Base-by-base conservation (phyloP, 2,888 invertebrate genomes). In the Calliopum simillimum region DNA sequence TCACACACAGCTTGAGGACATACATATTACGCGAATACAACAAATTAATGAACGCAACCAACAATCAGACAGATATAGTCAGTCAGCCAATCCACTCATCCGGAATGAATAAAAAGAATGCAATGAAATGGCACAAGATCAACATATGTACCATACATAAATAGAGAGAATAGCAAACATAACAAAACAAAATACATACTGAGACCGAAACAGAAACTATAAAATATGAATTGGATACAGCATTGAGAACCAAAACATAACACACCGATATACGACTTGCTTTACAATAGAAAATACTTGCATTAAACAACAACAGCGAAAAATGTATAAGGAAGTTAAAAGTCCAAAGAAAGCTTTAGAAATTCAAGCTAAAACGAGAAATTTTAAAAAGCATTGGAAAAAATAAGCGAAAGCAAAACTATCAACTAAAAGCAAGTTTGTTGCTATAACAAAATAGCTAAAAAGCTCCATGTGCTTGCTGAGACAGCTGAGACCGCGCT, bases 181-280 rank as follows among this genome's bases (percentile, higher is more conserved):
- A 6, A 58, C 25, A 58, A 33, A 58, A 13, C 56, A 49, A n/a
- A 63, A 63, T 23, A 63, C 13, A 63, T 14, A 33, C 49, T 46
- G 25, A 23, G 23, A 51, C 14, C 25, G 23, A 72, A 71, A 53
- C n/a, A 41, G 14, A 64, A 53, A 51, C 49, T 69, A 68, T 71
- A 49, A 73, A 72, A 16, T 56, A 65, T 62, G 49, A 72, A 49
- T 47, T 19, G 14, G 53, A 55, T 51, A 51, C 66, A 70, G 72
- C 67, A 71, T 46, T 8, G 4, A 41, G 41, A 23, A 64, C 64
- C 19, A n/a, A 51, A 49, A 25, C n/a, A 63, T 33, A 23, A 46
- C 6, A 21, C 12, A 2, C 11, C 4, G 13, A 23, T 33, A 65
- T 25, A 33, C 6, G 43, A 53, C 51, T 19, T 25, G 47, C 14